These are phyloP conservation scores for Mormyrus lacerda DNA, from an alignment of 2,113 vertebrate genomes.

Conservation along the genomic window DNA sequence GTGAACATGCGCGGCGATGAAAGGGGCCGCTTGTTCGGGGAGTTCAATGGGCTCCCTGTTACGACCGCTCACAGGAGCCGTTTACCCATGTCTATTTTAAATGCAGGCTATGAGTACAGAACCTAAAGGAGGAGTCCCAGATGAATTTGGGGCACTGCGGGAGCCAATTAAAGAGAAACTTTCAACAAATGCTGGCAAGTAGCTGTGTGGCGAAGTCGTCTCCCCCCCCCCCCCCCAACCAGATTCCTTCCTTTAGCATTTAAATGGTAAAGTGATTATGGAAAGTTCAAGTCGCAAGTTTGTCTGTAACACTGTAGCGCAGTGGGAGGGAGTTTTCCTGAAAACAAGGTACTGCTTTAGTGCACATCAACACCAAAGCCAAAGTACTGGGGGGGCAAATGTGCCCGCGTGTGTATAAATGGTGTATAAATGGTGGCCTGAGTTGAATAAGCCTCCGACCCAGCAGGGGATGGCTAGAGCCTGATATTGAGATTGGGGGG, in stretches of 20 bases:
- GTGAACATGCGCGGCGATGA: neutral
- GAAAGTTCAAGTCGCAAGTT: neutral
- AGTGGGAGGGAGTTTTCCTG: neutral
- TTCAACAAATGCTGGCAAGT: neutral
- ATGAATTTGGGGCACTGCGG: slow-evolving; percentile 4
- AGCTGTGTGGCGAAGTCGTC: neutral
- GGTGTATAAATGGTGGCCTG: neutral
- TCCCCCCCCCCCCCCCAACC: neutral
- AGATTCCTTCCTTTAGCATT: neutral
- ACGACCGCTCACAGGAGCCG: slow-evolving; percentile 4
- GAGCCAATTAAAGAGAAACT: slow-evolving; percentile 9
- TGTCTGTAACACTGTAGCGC: neutral
- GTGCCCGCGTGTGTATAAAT: neutral
- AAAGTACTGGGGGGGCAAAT: neutral
- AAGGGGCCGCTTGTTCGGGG: slow-evolving; percentile 9
- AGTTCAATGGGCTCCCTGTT: slow-evolving; percentile 15
- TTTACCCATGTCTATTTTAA: slow-evolving; percentile 12
- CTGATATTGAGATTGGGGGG: neutral
- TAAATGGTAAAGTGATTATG: neutral
- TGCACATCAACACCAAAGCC: neutral
- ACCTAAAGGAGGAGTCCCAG: slow-evolving; percentile 4
- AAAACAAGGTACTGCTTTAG: neutral
- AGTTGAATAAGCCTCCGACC: neutral
- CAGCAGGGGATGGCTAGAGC: neutral
- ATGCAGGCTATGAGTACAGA: slow-evolving; percentile 20